Percentiles rank a stretch among this genome's conserved stretches.
Evolutionary conservation across 2,888 invertebrate genomes (phyloP).

Genomic region (Trilocha varians): DNA sequence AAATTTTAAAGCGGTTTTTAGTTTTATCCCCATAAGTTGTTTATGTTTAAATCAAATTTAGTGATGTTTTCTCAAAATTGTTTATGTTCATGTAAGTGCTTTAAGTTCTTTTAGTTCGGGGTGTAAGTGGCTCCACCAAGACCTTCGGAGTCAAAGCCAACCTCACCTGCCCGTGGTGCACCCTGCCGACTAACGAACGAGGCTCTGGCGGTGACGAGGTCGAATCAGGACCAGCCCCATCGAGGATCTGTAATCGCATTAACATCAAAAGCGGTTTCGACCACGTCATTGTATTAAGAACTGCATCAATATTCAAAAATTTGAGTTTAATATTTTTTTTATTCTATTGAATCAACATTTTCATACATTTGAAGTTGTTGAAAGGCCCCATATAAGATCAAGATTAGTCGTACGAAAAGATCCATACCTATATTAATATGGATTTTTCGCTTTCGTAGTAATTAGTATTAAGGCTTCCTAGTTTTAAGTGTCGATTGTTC

Average conservation of each 20-base stretch:
- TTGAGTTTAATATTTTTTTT: too few species aligned
- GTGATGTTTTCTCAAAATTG: not conserved
- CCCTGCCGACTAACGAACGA: slow-evolving; percentile 3
- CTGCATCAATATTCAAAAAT: too few species aligned
- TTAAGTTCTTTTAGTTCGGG: not conserved
- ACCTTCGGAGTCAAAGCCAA: not conserved
- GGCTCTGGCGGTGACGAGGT: slow-evolving; percentile 1
- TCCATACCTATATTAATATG: too few species aligned
- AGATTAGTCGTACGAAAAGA: too few species aligned
- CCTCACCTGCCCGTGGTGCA: slow-evolving; percentile 2
- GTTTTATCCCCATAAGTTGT: too few species aligned
- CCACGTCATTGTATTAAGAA: not conserved
- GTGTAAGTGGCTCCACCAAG: not conserved
- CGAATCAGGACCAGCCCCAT: not conserved
- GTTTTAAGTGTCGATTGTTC: too few species aligned
- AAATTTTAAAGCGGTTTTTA: too few species aligned
- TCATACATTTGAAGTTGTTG: too few species aligned
- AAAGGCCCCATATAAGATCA: too few species aligned
- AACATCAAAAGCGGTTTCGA: not conserved
- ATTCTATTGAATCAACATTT: too few species aligned
- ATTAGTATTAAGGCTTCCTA: too few species aligned
- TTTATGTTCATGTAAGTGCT: not conserved
- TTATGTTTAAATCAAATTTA: not conserved
- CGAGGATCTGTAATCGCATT: not conserved
- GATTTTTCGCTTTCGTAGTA: too few species aligned